Base-by-base conservation (phyloP, 2,888 invertebrate species). In the Magallana nippona region DNA sequence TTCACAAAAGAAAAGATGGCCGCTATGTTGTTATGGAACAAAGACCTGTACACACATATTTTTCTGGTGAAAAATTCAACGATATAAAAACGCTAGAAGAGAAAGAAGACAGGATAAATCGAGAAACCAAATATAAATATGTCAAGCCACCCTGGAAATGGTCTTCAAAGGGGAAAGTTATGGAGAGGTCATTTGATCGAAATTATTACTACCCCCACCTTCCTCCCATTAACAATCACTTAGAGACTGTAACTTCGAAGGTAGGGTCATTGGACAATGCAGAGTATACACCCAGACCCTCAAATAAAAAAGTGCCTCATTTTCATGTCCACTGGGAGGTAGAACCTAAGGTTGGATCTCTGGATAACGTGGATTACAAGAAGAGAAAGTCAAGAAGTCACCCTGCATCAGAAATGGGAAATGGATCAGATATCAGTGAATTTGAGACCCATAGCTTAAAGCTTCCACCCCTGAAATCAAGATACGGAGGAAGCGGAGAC, bases 11-110 rank as follows among this genome's bases (percentile, higher is more conserved):
- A n/a, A 84, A 78, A 60, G 87, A 91, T 86, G 91, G 91, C 2
- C 88, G 89, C 27, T 92, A 89, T 84, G 90, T 91, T 22, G 91
- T 91, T 19, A 87, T 92, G 10, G 92, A 91, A 82, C 89, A 91
- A 81, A 86, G 90, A 55, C 91, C 92, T 1, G 82, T 90, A 44
- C 86, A 89, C 83, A 90, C 89, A n/a, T 84, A 87, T 22, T 88
- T 87, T 79, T 88, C 88, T 15, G 86, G 84, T 55, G 55, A 62
- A 55, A 63, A 82, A 55, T 57, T 81, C 22, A 60, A 82, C 19
- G 81, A 78, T 22, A 63, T 85, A 8, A 22, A 62, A 79, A 62
- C 13, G 10, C 63, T 83, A 10, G 79, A 78, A 13, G 79, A 79
- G 63, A 79, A 56, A 63, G 79, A 83, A 19, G 55, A 83, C 55